These are phyloP conservation scores for Manis crassicaudata DNA, from an alignment of 2,797 vertebrate species.

Conservation along the genomic window DNA sequence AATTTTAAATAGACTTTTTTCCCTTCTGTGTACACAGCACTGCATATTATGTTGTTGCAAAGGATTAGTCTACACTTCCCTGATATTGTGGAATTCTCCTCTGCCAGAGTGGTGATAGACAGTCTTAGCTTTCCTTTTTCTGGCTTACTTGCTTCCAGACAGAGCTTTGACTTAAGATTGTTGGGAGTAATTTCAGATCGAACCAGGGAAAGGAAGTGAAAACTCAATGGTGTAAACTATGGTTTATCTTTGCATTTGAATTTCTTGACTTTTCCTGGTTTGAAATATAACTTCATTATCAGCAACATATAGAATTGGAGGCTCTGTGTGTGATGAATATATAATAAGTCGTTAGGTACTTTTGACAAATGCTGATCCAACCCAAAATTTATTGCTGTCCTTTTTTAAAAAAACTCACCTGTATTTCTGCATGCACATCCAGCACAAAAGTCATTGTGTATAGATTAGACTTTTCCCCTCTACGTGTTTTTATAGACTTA, in stretches of 20 bases:
- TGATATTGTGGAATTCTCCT: neutral
- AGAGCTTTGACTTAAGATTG: neutral
- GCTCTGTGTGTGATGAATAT: neutral
- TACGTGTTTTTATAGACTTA: neutral
- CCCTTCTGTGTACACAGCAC: neutral
- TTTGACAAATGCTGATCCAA: neutral
- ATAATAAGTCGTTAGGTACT: neutral
- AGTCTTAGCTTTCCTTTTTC: neutral
- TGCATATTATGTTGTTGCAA: neutral
- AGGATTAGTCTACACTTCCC: neutral
- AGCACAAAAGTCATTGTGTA: constrained; percentile 16
- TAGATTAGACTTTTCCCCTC: neutral
- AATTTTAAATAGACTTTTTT: neutral
- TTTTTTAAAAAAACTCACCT: neutral
- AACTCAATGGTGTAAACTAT: constrained; percentile 3
- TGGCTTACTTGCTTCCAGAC: neutral
- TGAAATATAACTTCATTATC: neutral
- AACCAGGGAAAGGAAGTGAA: neutral
- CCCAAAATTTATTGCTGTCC: neutral
- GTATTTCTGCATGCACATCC: neutral
- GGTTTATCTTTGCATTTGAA: neutral
- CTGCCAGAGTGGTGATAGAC: neutral
- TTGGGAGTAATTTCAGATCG: neutral
- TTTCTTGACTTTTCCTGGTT: neutral
- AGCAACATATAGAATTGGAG: neutral